These are phyloP conservation scores for Babylonia areolata DNA, from an alignment of 1,140 invertebrate genomes.

Conservation along the genomic window DNA sequence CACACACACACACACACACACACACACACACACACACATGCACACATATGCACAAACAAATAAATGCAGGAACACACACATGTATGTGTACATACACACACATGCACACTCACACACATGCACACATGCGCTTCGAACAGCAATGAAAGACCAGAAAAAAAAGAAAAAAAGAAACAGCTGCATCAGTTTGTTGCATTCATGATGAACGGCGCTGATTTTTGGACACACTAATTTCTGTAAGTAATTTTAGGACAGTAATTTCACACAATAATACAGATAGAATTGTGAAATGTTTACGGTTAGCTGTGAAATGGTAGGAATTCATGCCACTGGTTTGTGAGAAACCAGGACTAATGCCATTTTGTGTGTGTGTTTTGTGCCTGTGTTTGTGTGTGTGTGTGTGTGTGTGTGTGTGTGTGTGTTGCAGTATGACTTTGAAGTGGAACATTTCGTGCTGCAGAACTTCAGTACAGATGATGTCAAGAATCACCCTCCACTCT, in stretches of 20 bases:
- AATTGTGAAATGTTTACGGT: background rate
- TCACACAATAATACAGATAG: too few species aligned
- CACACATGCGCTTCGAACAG: background rate
- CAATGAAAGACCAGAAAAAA: background rate
- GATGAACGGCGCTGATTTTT: too few species aligned
- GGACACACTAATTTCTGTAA: too few species aligned
- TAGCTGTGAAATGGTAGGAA: background rate
- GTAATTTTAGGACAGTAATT: too few species aligned
- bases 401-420: constrained; percentile 5
- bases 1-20: constrained; percentile 9
- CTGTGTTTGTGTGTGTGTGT: background rate
- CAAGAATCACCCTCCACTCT: background rate
- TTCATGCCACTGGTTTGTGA: too few species aligned
- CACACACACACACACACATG: constrained; percentile 1
- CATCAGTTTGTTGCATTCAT: too few species aligned
- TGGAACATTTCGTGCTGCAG: constrained; percentile 23
- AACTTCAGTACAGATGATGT: background rate
- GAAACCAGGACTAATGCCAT: background rate
- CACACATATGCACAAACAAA: background rate
- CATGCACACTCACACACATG: background rate
- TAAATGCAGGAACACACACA: background rate
- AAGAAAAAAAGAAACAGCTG: background rate
- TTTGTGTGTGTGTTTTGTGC: background rate
- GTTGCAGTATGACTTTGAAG: constrained; percentile 21
- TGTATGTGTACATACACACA: background rate